A percentile compares a stretch with the other conserved stretches of the same genome.
phyloP scores from a whole-genome alignment of 2,888 invertebrate genomes.

The Eudiplozoon nipponicum region DNA sequence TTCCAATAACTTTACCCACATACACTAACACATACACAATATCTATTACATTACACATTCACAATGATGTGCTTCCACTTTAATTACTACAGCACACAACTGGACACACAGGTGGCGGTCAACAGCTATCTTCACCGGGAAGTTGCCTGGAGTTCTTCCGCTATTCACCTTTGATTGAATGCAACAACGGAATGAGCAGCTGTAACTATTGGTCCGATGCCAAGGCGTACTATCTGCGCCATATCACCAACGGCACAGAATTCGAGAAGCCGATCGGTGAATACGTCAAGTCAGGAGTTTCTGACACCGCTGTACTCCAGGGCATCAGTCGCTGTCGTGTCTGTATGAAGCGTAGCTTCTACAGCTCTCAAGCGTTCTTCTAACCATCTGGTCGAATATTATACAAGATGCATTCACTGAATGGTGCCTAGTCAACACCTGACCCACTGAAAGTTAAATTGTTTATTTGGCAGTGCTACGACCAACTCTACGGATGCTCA shows the following conservation, averaged over 20 bases:
- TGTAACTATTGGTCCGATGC: constrained; percentile 15
- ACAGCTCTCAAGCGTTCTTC: no score
- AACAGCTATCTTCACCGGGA: constrained; percentile 13
- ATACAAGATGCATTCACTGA: no score
- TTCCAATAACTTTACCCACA: no score
- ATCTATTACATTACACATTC: no score
- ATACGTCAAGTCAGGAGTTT: neutral
- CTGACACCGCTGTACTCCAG: constrained; percentile 2
- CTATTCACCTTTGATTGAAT: constrained; percentile 14
- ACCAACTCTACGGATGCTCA: no score
- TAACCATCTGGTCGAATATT: no score
- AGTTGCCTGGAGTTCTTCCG: constrained; percentile 13
- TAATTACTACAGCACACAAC: constrained; percentile 9
- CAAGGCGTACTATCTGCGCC: constrained; percentile 13
- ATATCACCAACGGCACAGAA: neutral
- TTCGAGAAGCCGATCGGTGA: constrained; percentile 9
- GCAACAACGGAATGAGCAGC: constrained; percentile 12
- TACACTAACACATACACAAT: no score
- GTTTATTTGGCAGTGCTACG: no score
- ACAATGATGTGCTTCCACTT: neutral
- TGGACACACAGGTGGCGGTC: constrained; percentile 12
- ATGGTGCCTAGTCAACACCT: no score
- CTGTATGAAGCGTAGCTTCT: constrained; percentile 12
- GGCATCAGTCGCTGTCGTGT: constrained; percentile 12
- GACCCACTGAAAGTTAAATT: no score